phyloP scores from a whole-genome alignment of 2,888 invertebrate species.

The Coelogynopora nodosa region DNA sequence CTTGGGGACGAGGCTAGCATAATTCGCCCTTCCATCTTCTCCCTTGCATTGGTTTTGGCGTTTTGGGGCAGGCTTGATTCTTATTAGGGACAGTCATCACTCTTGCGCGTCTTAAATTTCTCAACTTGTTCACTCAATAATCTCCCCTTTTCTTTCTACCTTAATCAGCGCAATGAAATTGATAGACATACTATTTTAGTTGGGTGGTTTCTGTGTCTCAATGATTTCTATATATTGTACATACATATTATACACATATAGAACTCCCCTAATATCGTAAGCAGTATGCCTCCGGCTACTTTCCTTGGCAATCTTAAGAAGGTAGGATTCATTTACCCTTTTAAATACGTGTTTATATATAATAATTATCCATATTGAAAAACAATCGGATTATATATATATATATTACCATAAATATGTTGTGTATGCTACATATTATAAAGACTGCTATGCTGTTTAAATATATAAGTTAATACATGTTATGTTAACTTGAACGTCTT shows the following conservation, averaged over 20 bases:
- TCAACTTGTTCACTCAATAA: slow-evolving; percentile 3
- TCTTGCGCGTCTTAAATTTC: slow-evolving; percentile 7
- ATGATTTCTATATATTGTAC: not conserved
- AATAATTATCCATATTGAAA: no score
- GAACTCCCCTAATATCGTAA: not conserved
- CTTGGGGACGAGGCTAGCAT: no score
- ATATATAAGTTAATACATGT: no score
- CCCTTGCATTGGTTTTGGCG: not conserved
- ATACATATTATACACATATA: not conserved
- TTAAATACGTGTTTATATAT: no score
- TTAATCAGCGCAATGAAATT: slow-evolving; percentile 28
- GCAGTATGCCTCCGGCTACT: not conserved
- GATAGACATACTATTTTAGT: slow-evolving; percentile 16
- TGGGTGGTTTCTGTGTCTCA: not conserved
- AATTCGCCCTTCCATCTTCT: not conserved
- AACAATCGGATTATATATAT: no score
- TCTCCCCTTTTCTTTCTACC: slow-evolving; percentile 5
- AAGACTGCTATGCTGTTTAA: no score
- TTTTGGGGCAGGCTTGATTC: not conserved
- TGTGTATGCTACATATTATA: no score
- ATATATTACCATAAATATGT: no score
- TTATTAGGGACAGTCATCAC: slow-evolving; percentile 31
- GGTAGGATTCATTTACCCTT: not conserved
- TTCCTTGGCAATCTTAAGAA: not conserved
- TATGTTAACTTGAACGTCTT: no score